Evolutionary conservation across 2,888 invertebrate genomes (phyloP).

Genomic region (Platycheirus albimanus): DNA sequence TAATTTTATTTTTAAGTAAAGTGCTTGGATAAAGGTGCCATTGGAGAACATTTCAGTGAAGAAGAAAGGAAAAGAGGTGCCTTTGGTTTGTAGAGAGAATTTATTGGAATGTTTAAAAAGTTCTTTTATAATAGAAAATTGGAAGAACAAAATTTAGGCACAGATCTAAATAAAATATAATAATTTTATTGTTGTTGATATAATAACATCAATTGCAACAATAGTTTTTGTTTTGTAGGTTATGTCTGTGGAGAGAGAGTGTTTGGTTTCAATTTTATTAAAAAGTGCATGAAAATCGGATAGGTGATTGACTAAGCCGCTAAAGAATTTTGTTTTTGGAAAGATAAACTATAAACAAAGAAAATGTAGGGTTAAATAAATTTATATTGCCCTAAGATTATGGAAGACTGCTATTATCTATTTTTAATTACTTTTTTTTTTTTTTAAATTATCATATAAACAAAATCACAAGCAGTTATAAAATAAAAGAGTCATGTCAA

Average conservation of each 20-base stretch:
- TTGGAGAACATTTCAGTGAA: constrained; percentile 57
- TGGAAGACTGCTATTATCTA: constrained; percentile 77
- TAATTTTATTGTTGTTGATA: neutral
- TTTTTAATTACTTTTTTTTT: constrained; percentile 62
- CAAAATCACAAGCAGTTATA: neutral
- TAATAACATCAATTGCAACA: constrained; percentile 13
- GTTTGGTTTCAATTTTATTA: constrained; percentile 23
- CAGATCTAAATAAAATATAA: constrained; percentile 23
- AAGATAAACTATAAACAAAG: constrained; percentile 14
- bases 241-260: constrained; percentile 64
- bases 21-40: constrained; percentile 69
- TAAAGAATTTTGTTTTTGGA: constrained; percentile 29
- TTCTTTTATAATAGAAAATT: constrained; percentile 28
- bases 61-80: constrained; percentile 54
- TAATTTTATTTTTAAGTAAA: constrained; percentile 34
- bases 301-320: constrained; percentile 27
- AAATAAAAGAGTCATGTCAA: constrained; percentile 2
- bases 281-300: constrained; percentile 50
- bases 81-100: constrained; percentile 50
- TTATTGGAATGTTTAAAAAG: constrained; percentile 28
- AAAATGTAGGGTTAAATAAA: constrained; percentile 32
- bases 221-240: constrained; percentile 8
- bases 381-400: constrained; percentile 75
- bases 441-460: neutral
- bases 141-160: constrained; percentile 46